phyloP scores from a whole-genome alignment of 2,888 invertebrate species.

The Sphaeridia pumilis region DNA sequence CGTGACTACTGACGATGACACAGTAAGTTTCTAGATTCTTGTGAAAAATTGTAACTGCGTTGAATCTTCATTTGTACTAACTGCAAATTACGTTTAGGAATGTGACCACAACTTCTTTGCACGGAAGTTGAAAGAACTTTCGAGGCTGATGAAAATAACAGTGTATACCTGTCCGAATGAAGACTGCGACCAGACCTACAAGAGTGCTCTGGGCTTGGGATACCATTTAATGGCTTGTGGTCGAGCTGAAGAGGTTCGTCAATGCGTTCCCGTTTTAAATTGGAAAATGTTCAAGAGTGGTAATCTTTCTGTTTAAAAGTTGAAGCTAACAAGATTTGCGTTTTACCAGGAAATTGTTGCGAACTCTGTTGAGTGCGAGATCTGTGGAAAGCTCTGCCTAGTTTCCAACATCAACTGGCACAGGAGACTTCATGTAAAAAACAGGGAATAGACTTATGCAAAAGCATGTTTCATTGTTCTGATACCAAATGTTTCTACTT shows the following conservation, averaged over 20 bases:
- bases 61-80: too few species aligned
- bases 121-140: conserved; percentile 21
- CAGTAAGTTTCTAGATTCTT: conserved; percentile 12
- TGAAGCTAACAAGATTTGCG: too few species aligned
- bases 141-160: conserved; percentile 20
- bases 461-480: too few species aligned
- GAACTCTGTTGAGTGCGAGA: conserved; percentile 23
- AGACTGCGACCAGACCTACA: conserved; percentile 16
- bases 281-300: too few species aligned
- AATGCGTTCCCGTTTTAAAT: too few species aligned
- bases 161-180: conserved; percentile 24
- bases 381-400: conserved; percentile 20
- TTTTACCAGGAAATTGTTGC: conserved; percentile 26
- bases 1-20: conserved; percentile 15
- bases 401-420: conserved; percentile 26
- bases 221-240: conserved; percentile 32
- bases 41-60: too few species aligned
- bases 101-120: conserved; percentile 25
- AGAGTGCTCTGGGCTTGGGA: conserved; percentile 30
- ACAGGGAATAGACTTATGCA: too few species aligned
- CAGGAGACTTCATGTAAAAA: conserved; percentile 22
- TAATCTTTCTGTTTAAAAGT: too few species aligned
- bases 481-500: too few species aligned
- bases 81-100: too few species aligned
- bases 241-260: conserved; percentile 18